Evolutionary conservation across 2,113 vertebrate species (phyloP).

Genomic region (Prunella fulvescens): DNA sequence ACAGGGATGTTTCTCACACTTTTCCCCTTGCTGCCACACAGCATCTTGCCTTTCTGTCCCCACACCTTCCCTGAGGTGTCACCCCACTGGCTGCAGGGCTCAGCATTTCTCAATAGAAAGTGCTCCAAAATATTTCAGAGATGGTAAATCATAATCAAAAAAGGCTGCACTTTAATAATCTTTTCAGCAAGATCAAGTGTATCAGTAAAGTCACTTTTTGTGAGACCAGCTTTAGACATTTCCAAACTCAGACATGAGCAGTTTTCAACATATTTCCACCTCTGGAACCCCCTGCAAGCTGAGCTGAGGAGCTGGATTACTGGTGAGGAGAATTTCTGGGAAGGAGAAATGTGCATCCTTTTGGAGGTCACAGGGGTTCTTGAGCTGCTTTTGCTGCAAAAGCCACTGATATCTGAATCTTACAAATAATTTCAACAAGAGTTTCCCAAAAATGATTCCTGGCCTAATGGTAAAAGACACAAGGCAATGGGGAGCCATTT

Average conservation of each 20-base stretch:
- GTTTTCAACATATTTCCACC: not conserved
- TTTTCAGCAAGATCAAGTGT: not conserved
- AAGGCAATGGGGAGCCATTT: not conserved
- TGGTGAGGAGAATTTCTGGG: not conserved
- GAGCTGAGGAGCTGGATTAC: not conserved
- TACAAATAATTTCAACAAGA: not conserved
- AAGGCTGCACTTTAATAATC: not conserved
- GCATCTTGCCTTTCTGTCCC: not conserved
- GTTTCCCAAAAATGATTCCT: not conserved
- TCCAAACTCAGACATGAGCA: not conserved
- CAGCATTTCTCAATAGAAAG: not conserved
- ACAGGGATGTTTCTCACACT: not conserved
- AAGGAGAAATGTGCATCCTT: not conserved
- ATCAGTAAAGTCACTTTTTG: not conserved
- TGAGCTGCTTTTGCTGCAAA: not conserved
- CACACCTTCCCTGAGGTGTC: accelerated
- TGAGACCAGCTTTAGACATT: not conserved
- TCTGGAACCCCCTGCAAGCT: not conserved
- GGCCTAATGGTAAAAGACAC: not conserved
- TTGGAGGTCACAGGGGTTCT: not conserved
- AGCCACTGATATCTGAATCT: not conserved
- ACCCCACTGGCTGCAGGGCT: accelerated
- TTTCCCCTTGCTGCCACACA: not conserved
- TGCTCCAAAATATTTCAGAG: not conserved
- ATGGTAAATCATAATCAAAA: not conserved